Conservation (phyloP, 1,140 invertebrate species). For the Notospermus geniculatus region DNA sequence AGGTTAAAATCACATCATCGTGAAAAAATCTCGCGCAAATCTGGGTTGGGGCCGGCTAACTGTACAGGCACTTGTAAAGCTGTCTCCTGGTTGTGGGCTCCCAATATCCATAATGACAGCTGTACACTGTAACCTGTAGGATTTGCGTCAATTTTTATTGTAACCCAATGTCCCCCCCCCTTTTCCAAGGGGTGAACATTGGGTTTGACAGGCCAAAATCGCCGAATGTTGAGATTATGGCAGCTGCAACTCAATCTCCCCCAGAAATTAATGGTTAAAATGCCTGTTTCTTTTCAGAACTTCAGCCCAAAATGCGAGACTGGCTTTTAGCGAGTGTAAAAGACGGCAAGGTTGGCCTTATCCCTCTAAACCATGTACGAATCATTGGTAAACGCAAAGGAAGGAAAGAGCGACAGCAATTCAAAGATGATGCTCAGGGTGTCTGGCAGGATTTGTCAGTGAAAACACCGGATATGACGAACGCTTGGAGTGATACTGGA, state of each 20-base stretch:
- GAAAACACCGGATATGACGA: too few species aligned
- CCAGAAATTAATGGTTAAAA: background rate
- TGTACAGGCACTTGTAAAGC: too few species aligned
- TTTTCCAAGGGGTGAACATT: background rate
- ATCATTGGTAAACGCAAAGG: slow-evolving; percentile 48
- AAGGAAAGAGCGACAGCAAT: slow-evolving; percentile 16
- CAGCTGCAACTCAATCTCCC: background rate
- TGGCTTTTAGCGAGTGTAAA: slow-evolving; percentile 62
- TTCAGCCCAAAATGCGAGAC: slow-evolving; percentile 66
- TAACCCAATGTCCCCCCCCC: background rate
- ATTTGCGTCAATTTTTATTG: too few species aligned
- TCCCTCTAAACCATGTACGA: slow-evolving; percentile 79
- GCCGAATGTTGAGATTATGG: background rate
- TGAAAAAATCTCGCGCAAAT: too few species aligned
- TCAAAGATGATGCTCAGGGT: too few species aligned
- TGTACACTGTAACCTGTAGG: too few species aligned
- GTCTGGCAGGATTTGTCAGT: too few species aligned
- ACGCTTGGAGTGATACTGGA: too few species aligned
- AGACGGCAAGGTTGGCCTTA: slow-evolving; percentile 68
- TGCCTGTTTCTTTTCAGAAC: slow-evolving; percentile 39
- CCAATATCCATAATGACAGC: too few species aligned
- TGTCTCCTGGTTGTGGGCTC: too few species aligned
- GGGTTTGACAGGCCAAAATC: background rate
- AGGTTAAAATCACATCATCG: too few species aligned
- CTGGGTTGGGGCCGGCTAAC: too few species aligned